Evolutionary conservation across 2,888 invertebrate genomes (phyloP), one percentile per base, ranked within the genome.

Genomic region (Pachymerium ferrugineum): DNA sequence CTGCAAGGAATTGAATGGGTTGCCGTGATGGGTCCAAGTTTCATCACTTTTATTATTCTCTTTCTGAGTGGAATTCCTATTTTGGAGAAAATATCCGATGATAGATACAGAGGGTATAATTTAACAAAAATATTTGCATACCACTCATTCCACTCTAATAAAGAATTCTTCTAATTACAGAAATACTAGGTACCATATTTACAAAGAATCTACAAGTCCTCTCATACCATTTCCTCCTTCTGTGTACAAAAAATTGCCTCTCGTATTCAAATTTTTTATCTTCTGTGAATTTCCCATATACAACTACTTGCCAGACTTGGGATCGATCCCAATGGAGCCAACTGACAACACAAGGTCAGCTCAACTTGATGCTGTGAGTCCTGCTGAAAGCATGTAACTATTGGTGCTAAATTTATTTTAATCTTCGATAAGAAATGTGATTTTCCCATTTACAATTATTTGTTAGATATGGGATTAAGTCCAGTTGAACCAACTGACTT

Each of bases 251-350:
- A 91, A 92, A 81, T 90, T 94, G 54, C 94, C 94, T 0, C 86
- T 86, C 79, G 90, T 90, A 77, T 83, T 95, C 70, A 94, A 94
- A 82, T 91, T 89, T 80, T 85, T 92, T 22, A 82, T 93, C 69
- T 94, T 94, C 83, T 94, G 93, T 80, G 95, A 95, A 82, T 93
- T 89, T 80, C 94, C 94, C 0, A 86, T 94, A 74, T 95, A 95
- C 81, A 89, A 94, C 81, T 77, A 79, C 25, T 38, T 75, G 22
- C 70, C 68, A 42, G 42, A 28, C 16, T 28, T 29, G 28, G 38
- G 25, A 22, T 19, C 22, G 42, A 72, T 25, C 14, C 72, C 72
- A 28, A 72, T 42, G 4, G 72, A 72, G 22, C 22, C 47, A 3
- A 70, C 31, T 1, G 70, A 70, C 14, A 70, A 29, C 16, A 70